Conservation (phyloP, 2,888 invertebrate genomes). For the Nasonia oneida region DNA sequence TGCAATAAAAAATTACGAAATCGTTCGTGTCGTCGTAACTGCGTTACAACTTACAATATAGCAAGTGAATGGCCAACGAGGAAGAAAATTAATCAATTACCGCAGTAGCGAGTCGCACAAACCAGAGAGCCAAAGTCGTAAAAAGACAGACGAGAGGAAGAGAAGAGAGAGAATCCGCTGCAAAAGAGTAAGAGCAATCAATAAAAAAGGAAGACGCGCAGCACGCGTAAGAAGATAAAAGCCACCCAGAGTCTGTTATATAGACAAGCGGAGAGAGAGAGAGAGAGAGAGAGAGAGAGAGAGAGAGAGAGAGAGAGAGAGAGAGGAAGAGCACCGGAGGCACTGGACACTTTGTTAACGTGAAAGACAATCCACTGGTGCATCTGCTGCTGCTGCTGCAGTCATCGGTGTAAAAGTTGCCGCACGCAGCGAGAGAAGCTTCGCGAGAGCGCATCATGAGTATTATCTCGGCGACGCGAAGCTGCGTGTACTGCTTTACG, state of each 20-base stretch:
- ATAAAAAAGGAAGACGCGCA: background rate
- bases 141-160: background rate
- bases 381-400: slow-evolving; percentile 13
- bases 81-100: slow-evolving; percentile 57
- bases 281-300: no score
- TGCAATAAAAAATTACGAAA: no score
- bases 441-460: background rate
- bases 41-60: background rate
- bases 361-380: slow-evolving; percentile 55
- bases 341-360: slow-evolving; percentile 56
- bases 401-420: slow-evolving; percentile 53
- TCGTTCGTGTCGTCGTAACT: background rate
- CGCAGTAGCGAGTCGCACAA: background rate
- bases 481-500: slow-evolving; percentile 3
- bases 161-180: slow-evolving; percentile 3
- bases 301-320: background rate
- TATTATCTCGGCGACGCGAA: slow-evolving; percentile 17
- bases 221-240: slow-evolving; percentile 44
- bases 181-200: background rate
- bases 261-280: background rate
- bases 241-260: slow-evolving; percentile 36
- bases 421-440: background rate
- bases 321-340: slow-evolving; percentile 34
- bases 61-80: slow-evolving; percentile 36
- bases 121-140: background rate